Percentiles rank a stretch among this genome's conserved stretches.
Evolutionary conservation across 2,888 invertebrate species (phyloP).

Genomic region (Chrysina gloriosa): DNA sequence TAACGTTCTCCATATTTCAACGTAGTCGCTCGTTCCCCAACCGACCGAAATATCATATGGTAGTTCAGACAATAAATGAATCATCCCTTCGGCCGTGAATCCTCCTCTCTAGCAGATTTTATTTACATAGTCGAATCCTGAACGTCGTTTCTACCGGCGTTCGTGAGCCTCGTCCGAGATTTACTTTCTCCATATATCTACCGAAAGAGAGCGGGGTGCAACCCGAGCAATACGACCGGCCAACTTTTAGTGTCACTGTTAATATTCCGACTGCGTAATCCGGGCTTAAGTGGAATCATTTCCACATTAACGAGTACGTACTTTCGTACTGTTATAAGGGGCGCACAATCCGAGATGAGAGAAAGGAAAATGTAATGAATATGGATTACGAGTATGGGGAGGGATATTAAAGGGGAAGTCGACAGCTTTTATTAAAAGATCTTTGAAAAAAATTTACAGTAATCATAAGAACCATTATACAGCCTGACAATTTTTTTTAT

Average conservation of each 20-base stretch:
- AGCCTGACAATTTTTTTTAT: no score
- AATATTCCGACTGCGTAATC: constrained; percentile 26
- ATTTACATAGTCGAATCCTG: constrained; percentile 10
- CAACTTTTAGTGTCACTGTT: constrained; percentile 18
- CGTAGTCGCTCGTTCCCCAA: background rate
- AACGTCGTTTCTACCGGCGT: background rate
- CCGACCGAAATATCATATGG: background rate
- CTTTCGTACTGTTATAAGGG: constrained; percentile 8
- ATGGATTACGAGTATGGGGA: constrained; percentile 3
- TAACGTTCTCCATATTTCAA: no score
- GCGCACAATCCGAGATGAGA: background rate
- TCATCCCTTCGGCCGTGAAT: constrained; percentile 18
- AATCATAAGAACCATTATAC: no score
- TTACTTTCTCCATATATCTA: background rate
- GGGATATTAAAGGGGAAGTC: background rate
- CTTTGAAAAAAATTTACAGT: no score
- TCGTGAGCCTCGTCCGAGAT: background rate
- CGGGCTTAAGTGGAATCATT: constrained; percentile 27
- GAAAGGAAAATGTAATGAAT: constrained; percentile 15
- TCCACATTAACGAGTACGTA: constrained; percentile 5
- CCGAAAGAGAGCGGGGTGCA: background rate
- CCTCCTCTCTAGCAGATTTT: constrained; percentile 10
- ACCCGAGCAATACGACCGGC: background rate
- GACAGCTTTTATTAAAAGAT: no score
- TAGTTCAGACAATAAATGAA: constrained; percentile 1